Percentiles rank a stretch among this genome's conserved stretches.
phyloP scores from a whole-genome alignment of 2,113 vertebrate species.

The cattle (Bos taurus) region ARS-UCD2.0 NC_037347.1:10771501-10772000 shows the following conservation, averaged over 20 bases:
- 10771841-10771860: not conserved
- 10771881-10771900: not conserved
- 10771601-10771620: not conserved
- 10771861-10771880: not conserved
- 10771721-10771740: not conserved
- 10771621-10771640: not conserved
- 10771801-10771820: not conserved
- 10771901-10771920: not conserved
- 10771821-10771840: not conserved
- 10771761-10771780: not conserved
- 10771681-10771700: not conserved
- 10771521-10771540: not conserved
- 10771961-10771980: not conserved
- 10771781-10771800: not conserved
- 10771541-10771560: not conserved
- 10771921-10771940: not conserved
- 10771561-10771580: not conserved
- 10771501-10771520: not conserved
- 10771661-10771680: not conserved
- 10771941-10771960: not conserved
- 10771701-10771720: not conserved
- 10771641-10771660: not conserved
- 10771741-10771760: not conserved
- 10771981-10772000: not conserved
- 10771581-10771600: not conserved